Base-by-base conservation (phyloP, 1,140 invertebrate species). In the Drosophila ogumai region DNA sequence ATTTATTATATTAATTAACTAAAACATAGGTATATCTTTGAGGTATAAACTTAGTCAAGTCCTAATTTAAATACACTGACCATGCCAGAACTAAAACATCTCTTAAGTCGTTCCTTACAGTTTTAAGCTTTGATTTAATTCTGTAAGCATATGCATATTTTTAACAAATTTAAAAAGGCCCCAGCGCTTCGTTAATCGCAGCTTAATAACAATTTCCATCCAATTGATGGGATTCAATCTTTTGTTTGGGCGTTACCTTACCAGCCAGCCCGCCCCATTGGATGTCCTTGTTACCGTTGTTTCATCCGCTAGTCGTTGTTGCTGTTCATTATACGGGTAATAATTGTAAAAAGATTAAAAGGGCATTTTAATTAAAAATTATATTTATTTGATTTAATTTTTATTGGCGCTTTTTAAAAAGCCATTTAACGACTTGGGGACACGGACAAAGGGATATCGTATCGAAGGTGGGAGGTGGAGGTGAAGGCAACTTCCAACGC, bases 381-480 rank as follows among this genome's bases (percentile, higher is more conserved):
- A 90, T 88, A 90, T 90, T 85, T 88, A 85, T 88, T 88, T 88
- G 85, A 88, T 88, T 88, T 88, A 88, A 88, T 90, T 88, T 90
- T 88, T 90, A 88, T 88, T 88, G 85, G 77, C 78, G 81, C 80
- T 85, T 79, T 90, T 87, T 87, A 71, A 90, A 88, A 84, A 78
- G 84, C 85, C 84, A 84, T 88, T 87, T 88, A 87, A 88, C 84
- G 67, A 67, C 74, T 71, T 72, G 68, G 31, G 31, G 50, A n/a
- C 58, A 52, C 34, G n/a, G 5, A 46, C 60, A 60, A 63, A 60
- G 44, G 36, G 36, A 50, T 47, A 19, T 13, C 28, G 49, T 7
- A 31, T 22, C n/a, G 13, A 32, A 6, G 44, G 17, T 6, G 8
- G 8, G 31, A 36, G 28, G 43, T n/a, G 15, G 10, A 2, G 9